These are phyloP conservation scores for Malurus cyaneus DNA, from an alignment of 2,113 vertebrate species.

Conservation along the genomic window DNA sequence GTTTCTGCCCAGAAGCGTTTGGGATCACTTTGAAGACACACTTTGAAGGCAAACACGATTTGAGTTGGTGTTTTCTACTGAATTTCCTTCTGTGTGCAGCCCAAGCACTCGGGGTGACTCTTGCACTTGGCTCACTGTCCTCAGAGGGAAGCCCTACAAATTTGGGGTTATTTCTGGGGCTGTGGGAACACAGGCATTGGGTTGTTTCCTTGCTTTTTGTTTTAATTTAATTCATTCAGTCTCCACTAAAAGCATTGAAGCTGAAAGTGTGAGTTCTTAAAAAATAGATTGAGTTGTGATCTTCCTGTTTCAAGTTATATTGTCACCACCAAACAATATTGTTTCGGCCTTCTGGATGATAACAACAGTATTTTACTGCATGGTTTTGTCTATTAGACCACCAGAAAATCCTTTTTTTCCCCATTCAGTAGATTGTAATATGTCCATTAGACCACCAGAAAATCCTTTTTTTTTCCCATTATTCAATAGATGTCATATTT, in stretches of 20 bases:
- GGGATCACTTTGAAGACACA: background rate
- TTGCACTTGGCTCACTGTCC: background rate
- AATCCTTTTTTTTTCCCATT: background rate
- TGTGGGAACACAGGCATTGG: background rate
- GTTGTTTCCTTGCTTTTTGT: background rate
- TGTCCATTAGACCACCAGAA: background rate
- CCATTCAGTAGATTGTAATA: background rate
- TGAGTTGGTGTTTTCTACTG: background rate
- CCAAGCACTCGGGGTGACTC: background rate
- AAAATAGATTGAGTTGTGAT: fast-evolving
- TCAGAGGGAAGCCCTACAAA: background rate
- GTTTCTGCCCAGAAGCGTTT: background rate
- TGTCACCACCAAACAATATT: background rate
- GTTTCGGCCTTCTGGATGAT: background rate
- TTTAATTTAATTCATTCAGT: background rate
- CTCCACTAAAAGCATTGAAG: background rate
- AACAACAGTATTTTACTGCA: background rate
- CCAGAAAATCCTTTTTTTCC: background rate
- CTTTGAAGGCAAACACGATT: background rate
- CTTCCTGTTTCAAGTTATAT: background rate
- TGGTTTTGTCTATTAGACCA: background rate
- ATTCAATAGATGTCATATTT: background rate
- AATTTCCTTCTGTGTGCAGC: background rate
- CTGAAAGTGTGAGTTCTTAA: background rate
- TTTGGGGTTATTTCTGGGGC: background rate